A percentile compares a stretch with the other conserved stretches of the same genome.
Evolutionary conservation across 2,113 vertebrate genomes (phyloP).

Genomic region (Chloebia gouldiae): DNA sequence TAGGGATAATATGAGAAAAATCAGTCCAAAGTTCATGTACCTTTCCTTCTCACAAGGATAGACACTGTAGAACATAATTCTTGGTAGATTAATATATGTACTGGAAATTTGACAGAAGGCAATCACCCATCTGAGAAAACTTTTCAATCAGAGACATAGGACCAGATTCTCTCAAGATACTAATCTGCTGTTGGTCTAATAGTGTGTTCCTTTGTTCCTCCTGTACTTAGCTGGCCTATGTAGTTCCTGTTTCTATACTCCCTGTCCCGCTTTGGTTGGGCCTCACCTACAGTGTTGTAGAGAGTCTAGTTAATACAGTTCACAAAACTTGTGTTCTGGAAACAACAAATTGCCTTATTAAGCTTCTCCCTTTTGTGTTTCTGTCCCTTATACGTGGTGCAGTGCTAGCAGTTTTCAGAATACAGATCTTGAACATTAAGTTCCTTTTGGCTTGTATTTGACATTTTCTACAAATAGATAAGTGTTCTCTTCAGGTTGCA

Average conservation of each 20-base stretch:
- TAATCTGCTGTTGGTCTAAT: background rate
- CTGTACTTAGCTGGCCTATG: background rate
- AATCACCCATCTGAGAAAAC: background rate
- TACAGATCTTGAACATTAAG: background rate
- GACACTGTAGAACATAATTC: background rate
- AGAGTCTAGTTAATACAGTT: background rate
- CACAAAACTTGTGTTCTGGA: background rate
- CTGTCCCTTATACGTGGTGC: background rate
- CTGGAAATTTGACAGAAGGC: background rate
- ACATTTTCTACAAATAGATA: background rate
- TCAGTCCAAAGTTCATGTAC: background rate
- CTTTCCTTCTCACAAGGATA: background rate
- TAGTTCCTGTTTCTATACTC: background rate
- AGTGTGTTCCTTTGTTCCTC: background rate
- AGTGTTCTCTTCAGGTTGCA: background rate
- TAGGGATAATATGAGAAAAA: background rate
- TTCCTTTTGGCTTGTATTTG: background rate
- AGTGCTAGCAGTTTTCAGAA: background rate
- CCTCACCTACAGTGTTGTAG: background rate
- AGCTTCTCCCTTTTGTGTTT: background rate
- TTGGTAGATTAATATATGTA: background rate
- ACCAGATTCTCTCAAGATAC: background rate
- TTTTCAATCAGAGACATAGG: background rate
- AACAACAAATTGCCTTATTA: background rate
- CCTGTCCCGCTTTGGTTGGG: background rate